phyloP scores from a whole-genome alignment of 2,113 vertebrate genomes.

The Cephalopterus ornatus region DNA sequence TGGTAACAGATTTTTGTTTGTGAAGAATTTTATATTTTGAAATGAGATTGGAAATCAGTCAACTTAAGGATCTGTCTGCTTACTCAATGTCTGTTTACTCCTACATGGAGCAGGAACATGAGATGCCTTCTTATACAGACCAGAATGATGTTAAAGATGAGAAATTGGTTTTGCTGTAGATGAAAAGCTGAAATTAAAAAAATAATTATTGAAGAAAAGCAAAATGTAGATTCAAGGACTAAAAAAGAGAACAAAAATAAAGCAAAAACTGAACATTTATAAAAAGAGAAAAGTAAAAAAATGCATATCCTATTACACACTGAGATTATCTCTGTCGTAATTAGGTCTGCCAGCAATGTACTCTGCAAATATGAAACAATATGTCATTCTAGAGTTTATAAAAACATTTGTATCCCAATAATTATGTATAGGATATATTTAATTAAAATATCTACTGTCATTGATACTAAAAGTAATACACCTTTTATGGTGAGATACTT shows the following conservation, averaged over 20 bases:
- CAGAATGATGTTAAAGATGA: background rate
- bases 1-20: background rate
- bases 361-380: background rate
- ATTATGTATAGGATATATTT: background rate
- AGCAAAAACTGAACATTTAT: background rate
- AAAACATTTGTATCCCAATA: background rate
- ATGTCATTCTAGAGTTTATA: background rate
- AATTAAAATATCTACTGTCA: background rate
- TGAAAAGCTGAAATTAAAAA: background rate
- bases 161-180: background rate
- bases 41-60: background rate
- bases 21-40: background rate
- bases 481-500: background rate
- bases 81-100: background rate
- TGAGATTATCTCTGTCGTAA: background rate
- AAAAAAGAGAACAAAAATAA: background rate
- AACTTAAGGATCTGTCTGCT: background rate
- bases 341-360: background rate
- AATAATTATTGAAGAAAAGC: background rate
- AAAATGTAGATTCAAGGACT: background rate
- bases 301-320: background rate
- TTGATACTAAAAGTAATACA: background rate
- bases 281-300: background rate
- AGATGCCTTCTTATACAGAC: background rate
- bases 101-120: background rate